A percentile compares a stretch with the other conserved stretches of the same genome.
These are phyloP conservation scores for Platerodrilus igneus DNA, from an alignment of 2,888 invertebrate genomes.

Conservation along the genomic window DNA sequence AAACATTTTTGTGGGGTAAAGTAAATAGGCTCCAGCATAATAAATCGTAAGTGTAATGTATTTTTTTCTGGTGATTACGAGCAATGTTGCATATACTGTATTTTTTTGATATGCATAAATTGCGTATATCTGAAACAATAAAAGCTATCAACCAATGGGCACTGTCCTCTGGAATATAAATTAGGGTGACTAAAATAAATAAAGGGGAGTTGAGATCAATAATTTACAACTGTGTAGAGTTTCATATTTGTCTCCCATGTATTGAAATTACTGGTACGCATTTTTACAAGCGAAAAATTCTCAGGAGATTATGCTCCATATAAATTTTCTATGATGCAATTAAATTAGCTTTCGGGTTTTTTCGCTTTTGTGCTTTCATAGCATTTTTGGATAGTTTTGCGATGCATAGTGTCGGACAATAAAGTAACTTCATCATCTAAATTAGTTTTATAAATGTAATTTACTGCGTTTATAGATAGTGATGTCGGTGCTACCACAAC, in stretches of 20 bases:
- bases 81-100: slow-evolving; percentile 19
- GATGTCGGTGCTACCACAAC: slow-evolving; percentile 28
- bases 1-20: no score
- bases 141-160: slow-evolving; percentile 36
- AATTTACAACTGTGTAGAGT: slow-evolving; percentile 45
- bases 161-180: slow-evolving; percentile 40
- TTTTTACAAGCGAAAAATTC: slow-evolving; percentile 45
- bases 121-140: slow-evolving; percentile 36
- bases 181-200: slow-evolving; percentile 48
- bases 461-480: no score
- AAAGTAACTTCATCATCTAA: no score
- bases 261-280: slow-evolving; percentile 43
- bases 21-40: no score
- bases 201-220: slow-evolving; percentile 46
- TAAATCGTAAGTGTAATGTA: no score
- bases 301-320: slow-evolving; percentile 43
- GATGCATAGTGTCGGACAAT: no score
- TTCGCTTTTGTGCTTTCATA: slow-evolving; percentile 30
- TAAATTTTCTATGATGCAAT: slow-evolving; percentile 45
- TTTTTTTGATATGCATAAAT: slow-evolving; percentile 27
- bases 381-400: slow-evolving; percentile 30
- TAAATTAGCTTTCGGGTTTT: slow-evolving; percentile 37
- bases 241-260: slow-evolving; percentile 40
- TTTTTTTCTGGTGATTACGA: slow-evolving; percentile 10
- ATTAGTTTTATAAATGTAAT: no score